phyloP scores from a whole-genome alignment of 2,888 invertebrate species.

The Notodonta ziczac region DNA sequence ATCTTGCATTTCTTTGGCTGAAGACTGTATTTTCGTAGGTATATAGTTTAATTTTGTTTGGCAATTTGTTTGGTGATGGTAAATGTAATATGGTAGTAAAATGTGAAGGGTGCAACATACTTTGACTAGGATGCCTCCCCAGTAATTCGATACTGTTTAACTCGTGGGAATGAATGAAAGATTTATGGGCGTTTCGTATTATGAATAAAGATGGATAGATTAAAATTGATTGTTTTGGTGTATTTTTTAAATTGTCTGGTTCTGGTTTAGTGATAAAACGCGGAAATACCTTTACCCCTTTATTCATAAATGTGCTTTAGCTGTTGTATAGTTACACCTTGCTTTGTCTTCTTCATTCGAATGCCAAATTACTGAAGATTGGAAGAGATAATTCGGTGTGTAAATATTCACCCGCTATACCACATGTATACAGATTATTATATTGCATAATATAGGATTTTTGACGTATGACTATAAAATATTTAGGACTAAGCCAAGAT shows the following conservation, averaged over 20 bases:
- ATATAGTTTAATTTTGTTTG: conserved; percentile 39
- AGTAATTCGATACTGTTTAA: conserved; percentile 76
- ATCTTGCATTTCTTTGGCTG: neutral
- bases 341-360: too few species aligned
- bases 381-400: too few species aligned
- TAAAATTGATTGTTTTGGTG: conserved; percentile 41
- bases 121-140: conserved; percentile 56
- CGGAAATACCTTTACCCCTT: conserved; percentile 14
- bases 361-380: too few species aligned
- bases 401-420: too few species aligned
- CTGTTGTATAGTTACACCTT: too few species aligned
- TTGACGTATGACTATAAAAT: too few species aligned
- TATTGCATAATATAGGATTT: too few species aligned
- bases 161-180: conserved; percentile 73
- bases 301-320: too few species aligned
- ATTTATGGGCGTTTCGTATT: conserved; percentile 54
- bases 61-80: conserved; percentile 5
- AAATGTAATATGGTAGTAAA: conserved; percentile 25
- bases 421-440: too few species aligned
- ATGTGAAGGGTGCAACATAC: conserved; percentile 60
- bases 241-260: neutral
- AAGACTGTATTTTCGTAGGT: conserved; percentile 16
- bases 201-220: conserved; percentile 52
- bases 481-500: too few species aligned
- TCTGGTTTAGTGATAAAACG: neutral